A percentile compares a stretch with the other conserved stretches of the same genome.
Conservation (phyloP, 2,113 vertebrate species). For the Chionodraco myersi region DNA sequence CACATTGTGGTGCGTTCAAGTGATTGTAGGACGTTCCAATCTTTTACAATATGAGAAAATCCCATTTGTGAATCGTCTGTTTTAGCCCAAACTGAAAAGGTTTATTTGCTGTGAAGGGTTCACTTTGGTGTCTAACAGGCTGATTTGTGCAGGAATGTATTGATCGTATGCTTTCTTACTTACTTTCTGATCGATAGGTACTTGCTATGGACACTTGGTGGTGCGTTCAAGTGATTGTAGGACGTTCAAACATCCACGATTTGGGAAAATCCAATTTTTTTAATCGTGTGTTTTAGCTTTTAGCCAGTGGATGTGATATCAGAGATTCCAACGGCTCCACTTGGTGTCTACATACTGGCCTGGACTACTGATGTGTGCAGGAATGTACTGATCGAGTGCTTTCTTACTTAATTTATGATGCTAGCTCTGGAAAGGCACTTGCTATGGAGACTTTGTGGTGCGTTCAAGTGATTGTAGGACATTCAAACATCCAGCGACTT, state of each 20-base stretch:
- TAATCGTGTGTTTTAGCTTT: too few relatives aligned
- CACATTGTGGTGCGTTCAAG: slow-evolving; percentile 19
- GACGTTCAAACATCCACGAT: slow-evolving; percentile 5
- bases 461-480: slow-evolving; percentile 19
- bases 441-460: neutral
- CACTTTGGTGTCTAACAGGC: neutral
- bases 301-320: too few relatives aligned
- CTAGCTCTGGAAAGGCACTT: neutral
- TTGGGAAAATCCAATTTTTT: too few relatives aligned
- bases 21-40: slow-evolving; percentile 5
- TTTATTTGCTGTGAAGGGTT: too few relatives aligned
- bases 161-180: too few relatives aligned
- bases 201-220: neutral
- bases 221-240: slow-evolving; percentile 17
- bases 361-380: neutral
- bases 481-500: neutral
- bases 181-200: neutral
- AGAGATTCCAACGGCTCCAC: too few relatives aligned
- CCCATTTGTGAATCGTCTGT: too few relatives aligned
- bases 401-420: neutral
- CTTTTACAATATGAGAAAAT: too few relatives aligned
- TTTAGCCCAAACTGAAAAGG: neutral
- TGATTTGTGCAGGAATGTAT: too few relatives aligned
- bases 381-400: too few relatives aligned
- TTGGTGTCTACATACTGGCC: too few relatives aligned